Evolutionary conservation across 2,113 vertebrate species (phyloP).

Genomic region (Lampris incognitus): DNA sequence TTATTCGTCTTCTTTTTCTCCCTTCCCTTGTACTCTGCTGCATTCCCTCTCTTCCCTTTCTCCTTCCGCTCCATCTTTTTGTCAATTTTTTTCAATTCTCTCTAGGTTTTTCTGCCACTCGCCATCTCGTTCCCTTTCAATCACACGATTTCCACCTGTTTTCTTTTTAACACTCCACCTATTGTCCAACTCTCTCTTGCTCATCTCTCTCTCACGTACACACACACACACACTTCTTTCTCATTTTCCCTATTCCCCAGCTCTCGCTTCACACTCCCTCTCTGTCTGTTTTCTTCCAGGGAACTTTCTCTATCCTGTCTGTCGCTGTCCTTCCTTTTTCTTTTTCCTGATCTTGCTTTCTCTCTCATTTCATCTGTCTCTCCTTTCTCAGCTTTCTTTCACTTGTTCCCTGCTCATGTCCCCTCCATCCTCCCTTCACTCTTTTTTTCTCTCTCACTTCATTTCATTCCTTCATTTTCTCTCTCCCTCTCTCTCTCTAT

Average conservation of each 20-base stretch:
- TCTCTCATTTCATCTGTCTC: not conserved
- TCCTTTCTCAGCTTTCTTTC: not conserved
- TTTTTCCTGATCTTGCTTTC: not conserved
- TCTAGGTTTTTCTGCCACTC: not conserved
- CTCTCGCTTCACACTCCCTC: constrained; percentile 6
- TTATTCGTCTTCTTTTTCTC: not conserved
- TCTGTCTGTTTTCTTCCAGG: not conserved
- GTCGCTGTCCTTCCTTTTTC: not conserved
- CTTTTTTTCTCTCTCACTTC: not conserved
- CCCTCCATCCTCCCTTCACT: not conserved
- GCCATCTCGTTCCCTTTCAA: too few species aligned
- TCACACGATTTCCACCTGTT: too few species aligned
- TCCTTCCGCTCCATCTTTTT: not conserved
- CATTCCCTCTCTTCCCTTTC: not conserved
- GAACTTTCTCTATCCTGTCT: not conserved
- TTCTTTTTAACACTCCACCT: too few species aligned
- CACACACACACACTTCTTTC: not conserved
- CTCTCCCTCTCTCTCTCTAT: not conserved
- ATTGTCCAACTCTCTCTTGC: too few species aligned
- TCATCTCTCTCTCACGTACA: too few species aligned
- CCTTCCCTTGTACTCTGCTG: not conserved
- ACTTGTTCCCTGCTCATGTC: too few species aligned
- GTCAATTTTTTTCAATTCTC: not conserved
- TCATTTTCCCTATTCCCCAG: constrained; percentile 13
- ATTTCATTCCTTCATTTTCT: not conserved